phyloP scores from a whole-genome alignment of 2,113 vertebrate species.

The Bubo scandiacus region DNA sequence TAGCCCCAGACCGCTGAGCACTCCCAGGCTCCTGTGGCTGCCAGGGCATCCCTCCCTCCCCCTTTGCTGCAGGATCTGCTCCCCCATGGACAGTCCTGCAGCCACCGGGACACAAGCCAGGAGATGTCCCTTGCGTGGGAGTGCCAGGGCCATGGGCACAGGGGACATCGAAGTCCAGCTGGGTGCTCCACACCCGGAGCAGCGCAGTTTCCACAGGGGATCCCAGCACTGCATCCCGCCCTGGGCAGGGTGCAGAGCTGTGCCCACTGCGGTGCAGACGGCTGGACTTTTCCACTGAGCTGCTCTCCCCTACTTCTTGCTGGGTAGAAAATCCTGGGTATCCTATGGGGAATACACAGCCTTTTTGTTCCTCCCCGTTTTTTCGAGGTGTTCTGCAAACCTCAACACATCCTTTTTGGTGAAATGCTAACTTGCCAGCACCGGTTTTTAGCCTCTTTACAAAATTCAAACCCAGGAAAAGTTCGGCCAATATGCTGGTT shows the following conservation, averaged over 20 bases:
- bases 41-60: neutral
- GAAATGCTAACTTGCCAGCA: neutral
- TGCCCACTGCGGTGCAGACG: accelerated
- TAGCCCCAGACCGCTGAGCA: accelerated
- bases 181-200: neutral
- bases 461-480: neutral
- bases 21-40: neutral
- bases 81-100: neutral
- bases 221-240: neutral
- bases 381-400: neutral
- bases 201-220: neutral
- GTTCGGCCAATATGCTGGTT: neutral
- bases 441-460: neutral
- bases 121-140: neutral
- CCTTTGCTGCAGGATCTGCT: neutral
- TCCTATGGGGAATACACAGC: neutral
- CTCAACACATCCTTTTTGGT: neutral
- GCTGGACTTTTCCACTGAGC: neutral
- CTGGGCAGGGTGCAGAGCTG: neutral
- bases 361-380: neutral
- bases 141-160: accelerated
- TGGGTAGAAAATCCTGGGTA: neutral
- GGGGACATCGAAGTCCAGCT: neutral
- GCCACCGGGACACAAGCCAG: neutral
- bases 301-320: neutral